Evolutionary conservation across 2,888 invertebrate species (phyloP), one percentile per base, ranked within the genome.

Genomic region (Aphrophora alni): DNA sequence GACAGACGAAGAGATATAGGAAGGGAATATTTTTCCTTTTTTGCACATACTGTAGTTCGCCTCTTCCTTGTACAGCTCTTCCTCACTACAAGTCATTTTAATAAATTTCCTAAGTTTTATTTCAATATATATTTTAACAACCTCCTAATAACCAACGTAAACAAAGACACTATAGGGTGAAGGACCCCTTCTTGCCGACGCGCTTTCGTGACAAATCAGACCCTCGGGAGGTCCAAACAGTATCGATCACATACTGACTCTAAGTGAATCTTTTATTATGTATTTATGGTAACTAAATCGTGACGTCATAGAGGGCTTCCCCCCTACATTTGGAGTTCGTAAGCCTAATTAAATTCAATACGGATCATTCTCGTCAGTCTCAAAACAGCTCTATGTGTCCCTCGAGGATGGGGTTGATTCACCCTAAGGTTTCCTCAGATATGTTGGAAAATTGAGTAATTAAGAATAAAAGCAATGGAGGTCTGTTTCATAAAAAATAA

Each of bases 261-360:
- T 80, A 80, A 82, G 83, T 82, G 82, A 82, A 81, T 82, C 80
- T 83, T 84, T 83, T 84, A 84, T 84, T 84, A 84, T 84, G 84
- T 84, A 84, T 84, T 84, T 84, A 84, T 84, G 84, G 82, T 83
- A 84, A 84, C 82, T 78, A 81, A 81, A 81, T 74, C 80, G 78
- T 84, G 84, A 84, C 84, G 84, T 84, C 84, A 84, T 71, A 75
- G 27, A 74, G n/a, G n/a, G n/a, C 26, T 33, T 21, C 38, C 24
- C 74, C 24, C 33, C 33, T 8, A 33, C 8, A 33, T 33, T 33
- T 5, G 3, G 3, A 33, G 7, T 59, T 7, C 59, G 59, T 21
- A 21, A 14, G 59, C 74, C 80, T 83, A 84, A 84, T 84, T 83
- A 83, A 81, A 84, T 80, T 80, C 75, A 71, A 38, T 69, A 70